These are phyloP conservation scores for Epinephelus cyanopodus DNA, from an alignment of 2,113 vertebrate species.

Conservation along the genomic window DNA sequence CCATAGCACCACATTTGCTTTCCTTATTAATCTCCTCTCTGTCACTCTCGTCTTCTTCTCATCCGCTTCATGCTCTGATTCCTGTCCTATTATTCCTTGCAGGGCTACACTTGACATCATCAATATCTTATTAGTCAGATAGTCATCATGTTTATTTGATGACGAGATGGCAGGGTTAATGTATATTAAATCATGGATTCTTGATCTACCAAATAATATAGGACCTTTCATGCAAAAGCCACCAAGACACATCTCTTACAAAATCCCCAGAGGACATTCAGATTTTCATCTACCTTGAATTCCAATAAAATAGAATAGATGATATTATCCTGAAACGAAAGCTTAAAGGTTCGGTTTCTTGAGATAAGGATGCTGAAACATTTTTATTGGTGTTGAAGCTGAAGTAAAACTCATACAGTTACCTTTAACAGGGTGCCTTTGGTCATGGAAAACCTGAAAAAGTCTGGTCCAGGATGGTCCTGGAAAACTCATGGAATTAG, in stretches of 20 bases:
- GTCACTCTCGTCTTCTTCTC: neutral
- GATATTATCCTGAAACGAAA: conserved; percentile 10
- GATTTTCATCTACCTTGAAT: conserved; percentile 22
- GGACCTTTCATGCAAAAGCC: conserved; percentile 14
- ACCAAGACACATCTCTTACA: neutral
- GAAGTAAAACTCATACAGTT: neutral
- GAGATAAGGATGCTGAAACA: neutral
- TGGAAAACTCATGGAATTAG: no score
- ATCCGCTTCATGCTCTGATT: conserved; percentile 12
- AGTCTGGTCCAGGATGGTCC: no score
- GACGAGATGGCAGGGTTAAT: conserved; percentile 16
- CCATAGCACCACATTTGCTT: neutral
- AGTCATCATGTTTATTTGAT: conserved; percentile 55
- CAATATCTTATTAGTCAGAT: conserved; percentile 28
- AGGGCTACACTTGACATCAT: conserved; percentile 21
- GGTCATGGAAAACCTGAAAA: no score
- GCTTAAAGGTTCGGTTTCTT: neutral
- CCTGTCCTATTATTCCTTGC: neutral
- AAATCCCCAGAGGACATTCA: conserved; percentile 9
- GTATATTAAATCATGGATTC: conserved; percentile 25
- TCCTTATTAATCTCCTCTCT: conserved; percentile 1
- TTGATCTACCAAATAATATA: neutral
- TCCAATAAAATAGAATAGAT: neutral
- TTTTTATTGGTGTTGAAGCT: neutral
- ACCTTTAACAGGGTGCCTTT: neutral